These are phyloP conservation scores for Ptychobarbus kaznakovi DNA, from an alignment of 2,797 vertebrate genomes.

Conservation along the genomic window DNA sequence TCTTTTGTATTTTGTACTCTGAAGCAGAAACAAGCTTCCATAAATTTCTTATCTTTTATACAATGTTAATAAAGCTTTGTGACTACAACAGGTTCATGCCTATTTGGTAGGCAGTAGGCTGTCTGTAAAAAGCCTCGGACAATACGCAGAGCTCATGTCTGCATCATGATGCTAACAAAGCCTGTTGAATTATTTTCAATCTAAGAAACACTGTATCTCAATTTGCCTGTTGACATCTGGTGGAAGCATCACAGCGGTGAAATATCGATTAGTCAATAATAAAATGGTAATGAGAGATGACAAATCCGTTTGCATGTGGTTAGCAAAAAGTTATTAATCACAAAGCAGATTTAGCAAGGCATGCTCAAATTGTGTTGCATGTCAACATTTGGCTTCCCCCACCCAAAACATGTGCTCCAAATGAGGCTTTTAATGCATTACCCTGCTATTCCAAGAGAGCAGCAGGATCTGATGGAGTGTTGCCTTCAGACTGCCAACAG, in stretches of 20 bases:
- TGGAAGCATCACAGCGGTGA: conserved; percentile 30
- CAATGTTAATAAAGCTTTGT: not conserved
- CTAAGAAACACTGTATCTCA: conserved; percentile 41
- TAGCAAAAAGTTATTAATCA: conserved; percentile 60
- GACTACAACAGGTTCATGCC: not conserved
- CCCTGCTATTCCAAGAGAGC: conserved; percentile 54
- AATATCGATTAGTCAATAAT: conserved; percentile 55
- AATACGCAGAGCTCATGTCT: not conserved
- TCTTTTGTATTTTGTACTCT: conserved; percentile 2
- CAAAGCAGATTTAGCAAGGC: conserved; percentile 54
- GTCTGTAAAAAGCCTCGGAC: not conserved
- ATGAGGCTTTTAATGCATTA: conserved; percentile 64
- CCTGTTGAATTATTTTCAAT: conserved; percentile 22
- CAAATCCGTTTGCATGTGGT: conserved; percentile 52
- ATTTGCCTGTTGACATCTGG: conserved; percentile 41
- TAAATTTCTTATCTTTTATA: not conserved
- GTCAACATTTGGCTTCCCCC: conserved; percentile 55
- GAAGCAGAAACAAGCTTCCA: not conserved
- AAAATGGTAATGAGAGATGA: conserved; percentile 52
- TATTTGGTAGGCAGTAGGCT: not conserved
- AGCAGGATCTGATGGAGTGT: conserved; percentile 54
- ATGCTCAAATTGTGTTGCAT: conserved; percentile 46
- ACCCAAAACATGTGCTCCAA: conserved; percentile 60
- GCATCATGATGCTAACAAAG: conserved; percentile 4
- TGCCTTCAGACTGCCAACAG: conserved; percentile 59